Base-by-base conservation (phyloP, 37 sponge, comb jelly and placozoan species). In the Aphrocallistes beatrix region DNA sequence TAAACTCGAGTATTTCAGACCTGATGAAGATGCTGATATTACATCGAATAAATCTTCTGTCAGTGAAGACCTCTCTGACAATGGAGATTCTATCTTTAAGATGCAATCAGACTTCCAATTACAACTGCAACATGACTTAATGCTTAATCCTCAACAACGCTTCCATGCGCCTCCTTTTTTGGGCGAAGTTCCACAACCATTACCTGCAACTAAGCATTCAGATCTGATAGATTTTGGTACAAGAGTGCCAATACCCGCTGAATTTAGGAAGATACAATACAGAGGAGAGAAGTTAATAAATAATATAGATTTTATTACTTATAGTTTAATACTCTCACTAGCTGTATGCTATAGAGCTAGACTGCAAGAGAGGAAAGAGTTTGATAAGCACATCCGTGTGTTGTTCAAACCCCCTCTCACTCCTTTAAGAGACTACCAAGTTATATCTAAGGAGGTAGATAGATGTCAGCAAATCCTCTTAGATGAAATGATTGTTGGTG, bases 381-480 rank as follows among this genome's bases (percentile, higher is more conserved):
- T 84, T 92, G 90, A 90, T 83, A 34, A 86, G 0, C 39, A 39
- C 23, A 83, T 93, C 0, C 32, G 81, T 37, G 36, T 25, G 19
- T 17, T 42, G 39, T 90, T 93, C 51, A 34, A 38, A 28, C 23
- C 50, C 30, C 91, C 89, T 0, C 86, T 90, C 30, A 25, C 21
- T 34, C 84, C 89, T 28, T 81, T 85, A 3, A 89, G 87, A 30
- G 89, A 88, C 45, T 28, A 60, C 21, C 34, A 32, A 28, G n/a
- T 82, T 82, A 37, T 82, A 25, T 37, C 10, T 3, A 60, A 60
- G n/a, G 75, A 60, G 21, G 21, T 60, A 25, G 75, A 36, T 48
- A 94, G 94, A 50, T 93, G 91, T 84, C 92, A 96, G 85, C 86
- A 88, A 28, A 90, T 91, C 16, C 47, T 96, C 0, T 85, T 96